Conservation (phyloP, 1,140 invertebrate species). For the Bombyx mandarina region DNA sequence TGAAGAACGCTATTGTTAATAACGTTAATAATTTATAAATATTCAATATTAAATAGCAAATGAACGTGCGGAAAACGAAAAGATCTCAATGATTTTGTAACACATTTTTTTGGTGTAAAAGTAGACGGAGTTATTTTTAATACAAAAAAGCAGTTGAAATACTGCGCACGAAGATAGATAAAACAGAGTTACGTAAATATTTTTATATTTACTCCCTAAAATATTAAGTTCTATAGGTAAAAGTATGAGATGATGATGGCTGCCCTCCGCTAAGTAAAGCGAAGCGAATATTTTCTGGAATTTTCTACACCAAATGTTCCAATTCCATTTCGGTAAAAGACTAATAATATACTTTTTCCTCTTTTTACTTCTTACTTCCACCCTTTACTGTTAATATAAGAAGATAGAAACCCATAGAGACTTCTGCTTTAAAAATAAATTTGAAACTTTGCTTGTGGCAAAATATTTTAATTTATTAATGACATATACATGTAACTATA, state of each 20-base stretch:
- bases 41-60: not conserved
- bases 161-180: constrained; percentile 13
- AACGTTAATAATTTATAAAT: not conserved
- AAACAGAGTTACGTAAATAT: constrained; percentile 31
- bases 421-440: constrained; percentile 6
- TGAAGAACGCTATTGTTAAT: not conserved
- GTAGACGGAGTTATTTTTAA: too few species aligned
- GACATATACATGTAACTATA: too few species aligned
- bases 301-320: constrained; percentile 64
- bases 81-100: too few species aligned
- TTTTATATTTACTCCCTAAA: constrained; percentile 31
- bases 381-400: constrained; percentile 63
- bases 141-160: too few species aligned
- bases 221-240: constrained; percentile 57
- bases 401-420: constrained; percentile 39
- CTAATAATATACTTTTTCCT: constrained; percentile 69
- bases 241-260: constrained; percentile 58
- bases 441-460: not conserved
- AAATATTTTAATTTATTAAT: too few species aligned
- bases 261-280: constrained; percentile 60
- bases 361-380: constrained; percentile 68
- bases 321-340: constrained; percentile 70
- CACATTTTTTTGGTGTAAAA: too few species aligned
- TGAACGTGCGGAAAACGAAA: too few species aligned
- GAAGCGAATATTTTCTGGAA: constrained; percentile 63